Base-by-base conservation (phyloP, 2,888 invertebrate genomes). In the Spicauda simplicius region DNA sequence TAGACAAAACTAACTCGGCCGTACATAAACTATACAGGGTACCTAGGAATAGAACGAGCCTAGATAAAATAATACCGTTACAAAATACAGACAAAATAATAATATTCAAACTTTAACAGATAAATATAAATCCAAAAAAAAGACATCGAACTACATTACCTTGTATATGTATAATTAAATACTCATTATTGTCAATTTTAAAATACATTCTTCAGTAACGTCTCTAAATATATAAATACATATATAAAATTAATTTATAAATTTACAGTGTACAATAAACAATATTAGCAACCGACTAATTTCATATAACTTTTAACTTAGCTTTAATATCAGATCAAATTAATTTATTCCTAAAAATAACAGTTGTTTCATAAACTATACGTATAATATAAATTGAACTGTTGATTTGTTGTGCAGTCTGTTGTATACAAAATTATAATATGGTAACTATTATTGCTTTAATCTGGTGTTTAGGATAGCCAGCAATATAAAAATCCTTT, bases 181-280 rank as follows among this genome's bases (percentile, higher is more conserved):
- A 92, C 91, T 91, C 91, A 84, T 91, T 92, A 91, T 91, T 92
- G 91, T 92, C 92, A 84, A 89, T 84, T 89, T 86, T 80, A 79
- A 89, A 89, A 87, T 87, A 89, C 87, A 82, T 83, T 81, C 80
- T 33, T 33, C 33, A 33, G 73, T 77, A 78, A 77, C 75, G 72
- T 67, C 69, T 73, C 73, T 73, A 75, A 71, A 71, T 76, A 77
- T 75, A 77, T 77, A 71, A 71, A 76, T 73, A 71, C 76, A 77
- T 75, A 77, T 77, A 71, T 25, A 25, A 72, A 76, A 73, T 75
- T 73, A 73, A 56, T 67, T 69, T 59, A 74, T 75, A 73, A 74
- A 74, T 74, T 73, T 77, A 80, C 77, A 74, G 74, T 74, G 72
- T 77, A 80, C 77, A 54, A 25, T 69, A 76, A 77, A 76, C 72